Evolutionary conservation across 2,113 vertebrate genomes (phyloP).

Genomic region (Sander vitreus): DNA sequence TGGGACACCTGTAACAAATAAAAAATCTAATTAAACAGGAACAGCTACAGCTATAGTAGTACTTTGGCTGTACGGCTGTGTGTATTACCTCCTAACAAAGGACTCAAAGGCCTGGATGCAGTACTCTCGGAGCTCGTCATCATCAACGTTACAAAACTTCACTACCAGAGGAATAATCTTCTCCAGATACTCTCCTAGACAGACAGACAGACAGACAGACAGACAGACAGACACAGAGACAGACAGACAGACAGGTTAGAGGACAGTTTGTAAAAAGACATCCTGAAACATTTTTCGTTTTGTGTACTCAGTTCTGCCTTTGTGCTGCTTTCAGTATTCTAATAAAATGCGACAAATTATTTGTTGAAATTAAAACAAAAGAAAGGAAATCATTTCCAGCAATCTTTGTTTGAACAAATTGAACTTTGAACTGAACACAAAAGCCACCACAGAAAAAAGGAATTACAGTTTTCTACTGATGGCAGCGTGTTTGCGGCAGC

Average conservation of each 20-base stretch:
- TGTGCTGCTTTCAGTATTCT: too few species aligned
- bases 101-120: constrained; percentile 99
- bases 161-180: constrained; percentile 99
- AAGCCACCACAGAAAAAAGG: too few species aligned
- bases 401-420: too few species aligned
- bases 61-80: not conserved
- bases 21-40: not conserved
- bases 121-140: constrained; percentile 97
- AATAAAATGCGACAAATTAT: too few species aligned
- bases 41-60: rapidly evolving
- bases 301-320: too few species aligned
- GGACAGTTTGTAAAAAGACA: too few species aligned
- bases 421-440: too few species aligned
- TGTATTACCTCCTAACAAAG: constrained; percentile 92
- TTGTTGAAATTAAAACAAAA: too few species aligned
- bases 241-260: not conserved
- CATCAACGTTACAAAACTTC: constrained; percentile 98
- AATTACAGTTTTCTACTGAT: too few species aligned
- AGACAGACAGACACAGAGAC: too few species aligned
- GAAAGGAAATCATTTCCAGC: too few species aligned
- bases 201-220: constrained; percentile 13
- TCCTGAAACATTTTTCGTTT: not conserved
- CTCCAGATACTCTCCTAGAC: constrained; percentile 95
- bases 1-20: constrained; percentile 90
- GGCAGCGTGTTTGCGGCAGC: too few species aligned